phyloP scores from a whole-genome alignment of 2,797 vertebrate genomes.

The Etheostoma perlongum region DNA sequence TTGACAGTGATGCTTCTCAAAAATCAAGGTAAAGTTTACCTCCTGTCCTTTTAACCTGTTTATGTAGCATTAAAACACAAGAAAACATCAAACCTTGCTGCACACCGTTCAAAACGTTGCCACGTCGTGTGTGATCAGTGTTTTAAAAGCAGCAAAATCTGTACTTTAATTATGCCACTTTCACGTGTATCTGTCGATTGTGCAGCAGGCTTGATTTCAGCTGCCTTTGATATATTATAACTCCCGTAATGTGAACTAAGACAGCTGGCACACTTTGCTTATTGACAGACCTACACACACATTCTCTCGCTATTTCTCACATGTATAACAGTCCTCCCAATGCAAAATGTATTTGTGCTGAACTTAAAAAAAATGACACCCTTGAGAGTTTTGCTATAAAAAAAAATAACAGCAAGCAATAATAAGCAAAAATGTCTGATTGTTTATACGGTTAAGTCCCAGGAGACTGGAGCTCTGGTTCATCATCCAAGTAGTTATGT shows the following conservation, averaged over 20 bases:
- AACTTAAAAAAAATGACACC: conserved; percentile 40
- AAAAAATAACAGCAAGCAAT: conserved; percentile 31
- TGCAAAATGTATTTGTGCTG: conserved; percentile 36
- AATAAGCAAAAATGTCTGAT: conserved; percentile 47
- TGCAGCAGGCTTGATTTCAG: conserved; percentile 29
- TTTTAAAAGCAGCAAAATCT: conserved; percentile 8
- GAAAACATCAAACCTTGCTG: neutral
- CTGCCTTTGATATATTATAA: conserved; percentile 43
- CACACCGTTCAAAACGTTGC: neutral
- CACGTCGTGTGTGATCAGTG: neutral
- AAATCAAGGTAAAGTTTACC: neutral
- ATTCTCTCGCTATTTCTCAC: conserved; percentile 13
- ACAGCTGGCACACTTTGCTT: conserved; percentile 48
- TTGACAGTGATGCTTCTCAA: neutral
- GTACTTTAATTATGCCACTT: neutral
- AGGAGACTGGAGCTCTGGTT: conserved; percentile 46
- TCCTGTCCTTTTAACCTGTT: conserved; percentile 5
- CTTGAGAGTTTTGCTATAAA: conserved; percentile 65
- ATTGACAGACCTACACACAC: conserved; percentile 43
- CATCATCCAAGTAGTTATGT: conserved; percentile 38
- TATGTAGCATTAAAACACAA: neutral
- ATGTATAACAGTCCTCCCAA: conserved; percentile 43
- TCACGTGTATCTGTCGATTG: neutral
- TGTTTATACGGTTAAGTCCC: conserved; percentile 67
- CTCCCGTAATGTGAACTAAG: conserved; percentile 21